These are phyloP conservation scores for Ceratosolen solmsi DNA, from an alignment of 1,140 invertebrate genomes.

Conservation along the genomic window DNA sequence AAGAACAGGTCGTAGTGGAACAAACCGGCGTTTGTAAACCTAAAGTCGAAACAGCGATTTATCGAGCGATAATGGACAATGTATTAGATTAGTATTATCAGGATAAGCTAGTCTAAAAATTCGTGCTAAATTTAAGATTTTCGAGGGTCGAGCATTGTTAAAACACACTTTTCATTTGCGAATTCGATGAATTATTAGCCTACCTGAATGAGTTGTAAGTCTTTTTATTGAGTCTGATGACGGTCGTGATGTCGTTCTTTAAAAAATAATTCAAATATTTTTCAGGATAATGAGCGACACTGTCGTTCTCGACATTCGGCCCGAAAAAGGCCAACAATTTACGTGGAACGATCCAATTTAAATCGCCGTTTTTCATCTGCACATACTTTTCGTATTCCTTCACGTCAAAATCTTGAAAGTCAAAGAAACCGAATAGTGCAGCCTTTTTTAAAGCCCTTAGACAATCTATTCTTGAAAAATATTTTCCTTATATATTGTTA, in stretches of 20 bases:
- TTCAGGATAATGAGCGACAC: slow-evolving; percentile 82
- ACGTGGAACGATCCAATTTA: slow-evolving; percentile 88
- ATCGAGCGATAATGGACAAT: too few species aligned
- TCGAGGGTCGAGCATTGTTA: too few species aligned
- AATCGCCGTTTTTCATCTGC: slow-evolving; percentile 85
- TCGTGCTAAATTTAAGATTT: too few species aligned
- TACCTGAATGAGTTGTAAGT: slow-evolving; percentile 80
- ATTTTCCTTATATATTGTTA: too few species aligned
- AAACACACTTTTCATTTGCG: too few species aligned
- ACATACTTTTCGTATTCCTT: slow-evolving; percentile 90
- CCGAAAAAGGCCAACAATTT: slow-evolving; percentile 90
- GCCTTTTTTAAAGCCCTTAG: slow-evolving; percentile 91
- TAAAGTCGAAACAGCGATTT: slow-evolving; percentile 46
- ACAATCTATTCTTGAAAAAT: slow-evolving; percentile 80
- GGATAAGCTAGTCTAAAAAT: too few species aligned
- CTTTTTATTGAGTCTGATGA: slow-evolving; percentile 84
- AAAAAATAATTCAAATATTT: slow-evolving; percentile 87
- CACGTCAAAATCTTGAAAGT: slow-evolving; percentile 94
- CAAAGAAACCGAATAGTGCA: slow-evolving; percentile 87
- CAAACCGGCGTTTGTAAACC: slow-evolving; percentile 84
- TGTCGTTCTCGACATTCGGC: slow-evolving; percentile 79
- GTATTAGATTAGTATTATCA: too few species aligned
- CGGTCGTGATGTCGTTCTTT: slow-evolving; percentile 81
- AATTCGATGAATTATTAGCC: too few species aligned
- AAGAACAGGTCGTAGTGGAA: slow-evolving; percentile 87